phyloP scores from a whole-genome alignment of 1,140 invertebrate species.

The Catajapyx aquilonaris region DNA sequence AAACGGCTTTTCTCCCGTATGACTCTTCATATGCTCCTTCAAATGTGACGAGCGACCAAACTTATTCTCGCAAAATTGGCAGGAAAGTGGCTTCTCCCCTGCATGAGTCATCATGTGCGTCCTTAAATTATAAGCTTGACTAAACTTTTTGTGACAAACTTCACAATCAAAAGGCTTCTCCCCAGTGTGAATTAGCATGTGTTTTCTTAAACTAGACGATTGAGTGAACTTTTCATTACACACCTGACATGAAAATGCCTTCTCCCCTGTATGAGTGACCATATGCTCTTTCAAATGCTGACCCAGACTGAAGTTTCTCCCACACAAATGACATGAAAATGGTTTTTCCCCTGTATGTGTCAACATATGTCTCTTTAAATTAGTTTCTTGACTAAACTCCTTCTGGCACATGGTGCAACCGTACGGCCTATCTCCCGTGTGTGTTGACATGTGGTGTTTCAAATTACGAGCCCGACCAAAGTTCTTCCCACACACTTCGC shows the following conservation, averaged over 20 bases:
- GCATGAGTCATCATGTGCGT: too few species aligned
- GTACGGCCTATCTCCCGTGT: conserved; percentile 2
- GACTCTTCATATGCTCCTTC: not conserved
- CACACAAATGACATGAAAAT: not conserved
- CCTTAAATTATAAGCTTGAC: too few species aligned
- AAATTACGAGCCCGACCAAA: not conserved
- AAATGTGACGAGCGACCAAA: not conserved
- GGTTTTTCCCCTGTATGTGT: not conserved
- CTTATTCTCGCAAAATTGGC: not conserved
- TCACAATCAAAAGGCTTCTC: too few species aligned
- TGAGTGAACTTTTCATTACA: too few species aligned
- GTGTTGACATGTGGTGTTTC: conserved; percentile 1
- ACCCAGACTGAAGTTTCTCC: not conserved
- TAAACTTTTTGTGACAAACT: too few species aligned
- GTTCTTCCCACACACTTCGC: not conserved
- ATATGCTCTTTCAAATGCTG: not conserved
- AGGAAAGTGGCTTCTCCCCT: not conserved
- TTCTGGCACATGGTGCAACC: not conserved
- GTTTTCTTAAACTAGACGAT: too few species aligned
- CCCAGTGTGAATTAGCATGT: too few species aligned
- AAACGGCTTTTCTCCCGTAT: conserved; percentile 4
- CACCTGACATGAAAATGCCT: not conserved
- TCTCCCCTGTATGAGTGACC: not conserved
- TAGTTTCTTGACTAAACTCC: not conserved
- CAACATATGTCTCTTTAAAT: not conserved